Base-by-base conservation (phyloP, 2,113 vertebrate genomes). In the Lampris incognitus region DNA sequence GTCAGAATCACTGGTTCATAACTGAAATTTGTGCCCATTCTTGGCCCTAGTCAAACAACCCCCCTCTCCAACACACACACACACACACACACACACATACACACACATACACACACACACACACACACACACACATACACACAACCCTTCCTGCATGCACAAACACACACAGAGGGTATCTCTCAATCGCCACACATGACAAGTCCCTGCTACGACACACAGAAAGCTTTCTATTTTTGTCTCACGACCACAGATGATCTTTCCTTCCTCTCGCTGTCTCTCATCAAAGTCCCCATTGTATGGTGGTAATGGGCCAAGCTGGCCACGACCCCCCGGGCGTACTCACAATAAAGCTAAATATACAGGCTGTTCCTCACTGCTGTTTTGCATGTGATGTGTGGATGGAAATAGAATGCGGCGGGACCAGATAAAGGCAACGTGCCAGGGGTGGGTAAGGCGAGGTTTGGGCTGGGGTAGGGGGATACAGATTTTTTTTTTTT, bases 331-430 rank as follows among this genome's bases (percentile, higher is more conserved):
- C 71, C 86, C 76, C 69, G 63, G 86, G 91, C 88, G 62, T 74
- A 75, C 91, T 91, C 88, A 90, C 88, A 92, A 90, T 88, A 85
- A 81, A 52, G 81, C 92, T 92, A 94, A 94, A 94, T 93, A 92
- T 93, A 94, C 81, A 85, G 82, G 63, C 84, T 84, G 86, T 84
- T 93, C 89, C 81, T 89, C 92, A 92, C 93, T 94, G 94, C 93
- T 92, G 93, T 94, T 94, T 92, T 93, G 94, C 94, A 95, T 95
- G 94, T 94, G 94, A 94, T 93, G 86, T 73, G 83, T 66, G 71
- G 88, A 88, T 91, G 85, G 87, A 93, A 94, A 95, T 92, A 92
- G 91, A 87, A 79, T 63, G 76, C 54, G 81, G 63, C 79, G 78
- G 74, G 49, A 80, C 86, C 72, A 88, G 87, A 93, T 91, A 90